These are phyloP conservation scores for Malachius bipustulatus DNA, from an alignment of 2,888 invertebrate species.

Conservation along the genomic window DNA sequence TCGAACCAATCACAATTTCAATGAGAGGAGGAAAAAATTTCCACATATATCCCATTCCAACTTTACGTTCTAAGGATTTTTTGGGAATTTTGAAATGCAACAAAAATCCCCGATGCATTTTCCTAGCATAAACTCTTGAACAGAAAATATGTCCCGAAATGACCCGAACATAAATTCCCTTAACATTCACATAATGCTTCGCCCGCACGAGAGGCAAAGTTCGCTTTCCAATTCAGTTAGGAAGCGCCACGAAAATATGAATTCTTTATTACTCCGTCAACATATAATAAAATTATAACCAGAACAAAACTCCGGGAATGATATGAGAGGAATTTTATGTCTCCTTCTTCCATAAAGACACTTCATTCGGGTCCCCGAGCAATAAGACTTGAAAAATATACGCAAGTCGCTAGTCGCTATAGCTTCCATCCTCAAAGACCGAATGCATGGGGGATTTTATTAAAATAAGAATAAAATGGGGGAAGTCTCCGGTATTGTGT, in stretches of 20 bases:
- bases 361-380: conserved; percentile 24
- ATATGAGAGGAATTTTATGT: conserved; percentile 19
- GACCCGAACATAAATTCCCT: too few species aligned
- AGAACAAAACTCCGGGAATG: conserved; percentile 16
- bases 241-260: conserved; percentile 7
- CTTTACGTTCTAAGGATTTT: too few species aligned
- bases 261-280: conserved; percentile 5
- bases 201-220: too few species aligned
- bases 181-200: too few species aligned
- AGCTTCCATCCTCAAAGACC: neutral
- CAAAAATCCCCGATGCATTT: too few species aligned
- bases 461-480: conserved; percentile 11
- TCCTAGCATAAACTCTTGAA: too few species aligned
- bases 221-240: conserved; percentile 8
- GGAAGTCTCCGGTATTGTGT: conserved; percentile 10
- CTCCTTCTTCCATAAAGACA: conserved; percentile 23
- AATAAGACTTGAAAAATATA: conserved; percentile 20
- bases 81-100: too few species aligned
- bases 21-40: too few species aligned
- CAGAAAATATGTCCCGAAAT: too few species aligned
- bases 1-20: too few species aligned
- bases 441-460: conserved; percentile 15
- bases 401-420: conserved; percentile 9
- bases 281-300: conserved; percentile 15
- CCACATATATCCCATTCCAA: too few species aligned